Conservation (phyloP, 2,113 vertebrate genomes). For the Hyla sarda region DNA sequence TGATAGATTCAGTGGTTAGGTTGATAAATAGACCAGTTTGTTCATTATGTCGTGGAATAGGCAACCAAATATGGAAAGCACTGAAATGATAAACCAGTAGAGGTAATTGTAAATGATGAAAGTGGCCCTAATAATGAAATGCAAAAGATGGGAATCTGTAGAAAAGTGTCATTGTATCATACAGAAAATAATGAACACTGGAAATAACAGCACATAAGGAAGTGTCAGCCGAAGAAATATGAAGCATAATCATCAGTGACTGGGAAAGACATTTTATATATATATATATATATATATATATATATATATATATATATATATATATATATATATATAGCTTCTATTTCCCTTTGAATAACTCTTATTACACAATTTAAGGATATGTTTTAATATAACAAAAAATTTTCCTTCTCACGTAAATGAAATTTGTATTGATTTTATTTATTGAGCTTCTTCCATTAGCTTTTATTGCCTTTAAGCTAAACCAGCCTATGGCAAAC, state of each 20-base stretch:
- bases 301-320: no score
- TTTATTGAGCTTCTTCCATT: neutral
- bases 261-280: neutral
- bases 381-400: neutral
- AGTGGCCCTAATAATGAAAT: slow-evolving; percentile 24
- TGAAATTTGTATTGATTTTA: neutral
- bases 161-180: neutral
- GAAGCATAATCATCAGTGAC: slow-evolving; percentile 21
- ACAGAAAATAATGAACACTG: slow-evolving; percentile 11
- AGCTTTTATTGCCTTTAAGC: neutral
- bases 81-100: slow-evolving; percentile 16
- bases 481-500: neutral
- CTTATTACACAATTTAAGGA: neutral
- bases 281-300: no score
- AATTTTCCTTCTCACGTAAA: neutral
- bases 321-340: neutral
- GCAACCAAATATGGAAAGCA: slow-evolving; percentile 11
- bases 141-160: slow-evolving; percentile 10
- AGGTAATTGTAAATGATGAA: slow-evolving; percentile 21
- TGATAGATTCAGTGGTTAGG: neutral
- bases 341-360: slow-evolving; percentile 6
- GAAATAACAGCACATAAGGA: slow-evolving; percentile 5
- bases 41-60: neutral
- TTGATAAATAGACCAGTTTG: slow-evolving; percentile 2
- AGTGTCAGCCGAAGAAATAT: slow-evolving; percentile 1